These are phyloP conservation scores for Laticauda colubrina DNA, from an alignment of 2,113 vertebrate species.

Conservation along the genomic window DNA sequence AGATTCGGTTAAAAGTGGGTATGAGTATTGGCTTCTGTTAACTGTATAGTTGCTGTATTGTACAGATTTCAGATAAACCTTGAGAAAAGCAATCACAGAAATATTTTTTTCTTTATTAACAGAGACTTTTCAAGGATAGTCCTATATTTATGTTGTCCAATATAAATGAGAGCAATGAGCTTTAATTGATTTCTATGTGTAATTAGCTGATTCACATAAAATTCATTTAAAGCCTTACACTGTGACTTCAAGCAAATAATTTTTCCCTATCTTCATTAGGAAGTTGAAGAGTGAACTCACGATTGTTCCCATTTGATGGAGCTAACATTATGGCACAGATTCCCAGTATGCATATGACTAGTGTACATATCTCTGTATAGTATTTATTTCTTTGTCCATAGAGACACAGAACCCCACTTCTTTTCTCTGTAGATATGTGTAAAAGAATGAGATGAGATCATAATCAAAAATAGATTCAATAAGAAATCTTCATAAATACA, in stretches of 20 bases:
- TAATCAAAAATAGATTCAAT: neutral
- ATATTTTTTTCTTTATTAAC: neutral
- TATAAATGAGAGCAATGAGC: neutral
- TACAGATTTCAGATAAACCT: neutral
- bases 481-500: no score
- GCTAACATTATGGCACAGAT: neutral
- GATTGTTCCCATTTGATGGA: neutral
- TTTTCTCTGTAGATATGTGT: neutral
- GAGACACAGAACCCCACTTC: neutral
- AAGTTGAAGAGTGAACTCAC: neutral
- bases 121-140: neutral
- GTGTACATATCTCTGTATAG: neutral
- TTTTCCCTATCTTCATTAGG: neutral
- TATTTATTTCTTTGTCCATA: neutral
- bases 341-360: neutral
- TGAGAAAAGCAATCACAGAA: neutral
- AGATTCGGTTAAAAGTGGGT: neutral
- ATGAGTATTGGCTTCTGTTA: neutral
- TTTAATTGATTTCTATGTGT: slow-evolving; percentile 10
- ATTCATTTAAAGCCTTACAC: neutral
- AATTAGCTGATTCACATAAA: neutral
- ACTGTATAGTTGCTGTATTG: neutral
- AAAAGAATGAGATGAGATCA: neutral
- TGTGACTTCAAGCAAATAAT: neutral
- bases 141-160: neutral